A percentile compares a stretch with the other conserved stretches of the same genome.
Evolutionary conservation across 2,113 vertebrate genomes (phyloP).

Genomic region (Rhadina sibilatrix): DNA sequence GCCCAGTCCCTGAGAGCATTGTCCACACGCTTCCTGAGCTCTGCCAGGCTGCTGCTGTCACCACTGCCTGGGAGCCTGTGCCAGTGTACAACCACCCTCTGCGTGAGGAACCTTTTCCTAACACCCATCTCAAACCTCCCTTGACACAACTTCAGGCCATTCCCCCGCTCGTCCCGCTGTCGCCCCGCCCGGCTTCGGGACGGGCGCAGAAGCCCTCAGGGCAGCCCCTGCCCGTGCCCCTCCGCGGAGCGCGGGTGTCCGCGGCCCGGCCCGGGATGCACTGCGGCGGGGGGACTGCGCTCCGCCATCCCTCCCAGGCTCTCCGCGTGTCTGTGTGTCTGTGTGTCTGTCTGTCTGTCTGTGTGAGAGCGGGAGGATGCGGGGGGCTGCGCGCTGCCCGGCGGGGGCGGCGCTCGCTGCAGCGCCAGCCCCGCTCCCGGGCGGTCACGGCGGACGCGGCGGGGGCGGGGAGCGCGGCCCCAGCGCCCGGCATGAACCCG

Average conservation of each 20-base stretch:
- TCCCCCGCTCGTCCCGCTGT: neutral
- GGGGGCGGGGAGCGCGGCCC: neutral
- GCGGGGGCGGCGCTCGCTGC: conserved; percentile 34
- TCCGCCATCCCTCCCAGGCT: too few species aligned
- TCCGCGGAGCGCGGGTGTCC: neutral
- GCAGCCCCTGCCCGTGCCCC: too few species aligned
- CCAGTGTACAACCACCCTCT: too few species aligned
- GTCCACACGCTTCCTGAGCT: fast-evolving
- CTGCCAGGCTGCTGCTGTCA: neutral
- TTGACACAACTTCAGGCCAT: too few species aligned
- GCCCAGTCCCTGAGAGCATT: fast-evolving
- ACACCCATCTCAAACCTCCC: fast-evolving
- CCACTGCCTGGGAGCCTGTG: neutral
- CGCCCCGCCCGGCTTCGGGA: neutral
- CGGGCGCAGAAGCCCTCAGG: neutral
- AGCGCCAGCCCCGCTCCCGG: conserved; percentile 15
- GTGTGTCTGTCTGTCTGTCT: too few species aligned
- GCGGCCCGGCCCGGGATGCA: neutral
- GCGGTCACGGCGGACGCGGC: neutral
- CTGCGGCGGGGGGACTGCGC: neutral
- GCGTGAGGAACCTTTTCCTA: too few species aligned
- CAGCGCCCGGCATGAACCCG: neutral
- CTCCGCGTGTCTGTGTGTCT: neutral
- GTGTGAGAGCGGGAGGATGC: neutral
- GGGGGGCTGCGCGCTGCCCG: neutral